phyloP scores from a whole-genome alignment of 2,797 vertebrate genomes.

The Anguilla obscura region DNA sequence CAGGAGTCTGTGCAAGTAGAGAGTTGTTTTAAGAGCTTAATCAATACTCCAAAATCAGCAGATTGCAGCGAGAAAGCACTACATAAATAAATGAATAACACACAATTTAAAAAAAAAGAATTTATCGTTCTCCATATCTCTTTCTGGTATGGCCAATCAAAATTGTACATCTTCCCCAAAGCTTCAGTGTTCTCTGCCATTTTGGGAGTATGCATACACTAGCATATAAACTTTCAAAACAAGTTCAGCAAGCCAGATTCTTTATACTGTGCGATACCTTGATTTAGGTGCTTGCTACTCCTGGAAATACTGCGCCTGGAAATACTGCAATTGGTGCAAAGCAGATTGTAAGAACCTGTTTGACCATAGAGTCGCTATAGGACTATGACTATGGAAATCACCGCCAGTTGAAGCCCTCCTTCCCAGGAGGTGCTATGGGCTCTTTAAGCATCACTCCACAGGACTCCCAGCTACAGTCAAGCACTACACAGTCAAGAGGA shows the following conservation, averaged over 20 bases:
- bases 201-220: background rate
- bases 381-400: background rate
- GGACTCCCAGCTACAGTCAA: background rate
- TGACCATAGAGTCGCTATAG: background rate
- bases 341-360: background rate
- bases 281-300: background rate
- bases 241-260: background rate
- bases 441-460: background rate
- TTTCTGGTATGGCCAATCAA: background rate
- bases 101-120: background rate
- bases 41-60: background rate
- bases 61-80: background rate
- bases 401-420: background rate
- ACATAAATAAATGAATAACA: background rate
- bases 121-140: background rate
- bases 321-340: background rate
- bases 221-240: background rate
- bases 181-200: background rate
- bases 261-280: background rate
- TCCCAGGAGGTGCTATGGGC: background rate
- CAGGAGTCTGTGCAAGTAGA: background rate
- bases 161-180: background rate
- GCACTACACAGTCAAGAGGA: background rate
- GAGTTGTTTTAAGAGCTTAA: background rate
- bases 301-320: background rate